Conservation (phyloP, 2,113 vertebrate genomes). For the Elachura formosa region DNA sequence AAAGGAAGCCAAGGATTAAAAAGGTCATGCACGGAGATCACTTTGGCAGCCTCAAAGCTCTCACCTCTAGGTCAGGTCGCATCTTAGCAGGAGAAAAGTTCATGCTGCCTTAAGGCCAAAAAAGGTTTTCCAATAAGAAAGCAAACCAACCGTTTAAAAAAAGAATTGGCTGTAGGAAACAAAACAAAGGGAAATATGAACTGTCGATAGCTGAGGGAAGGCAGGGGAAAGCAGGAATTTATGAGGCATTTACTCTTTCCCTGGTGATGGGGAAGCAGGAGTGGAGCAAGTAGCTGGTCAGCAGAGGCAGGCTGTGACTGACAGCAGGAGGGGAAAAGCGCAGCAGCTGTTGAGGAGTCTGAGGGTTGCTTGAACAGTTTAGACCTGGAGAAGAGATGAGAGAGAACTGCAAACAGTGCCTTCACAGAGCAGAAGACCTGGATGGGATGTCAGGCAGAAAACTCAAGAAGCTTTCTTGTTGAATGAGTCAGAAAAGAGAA, state of each 20-base stretch:
- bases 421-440: accelerated
- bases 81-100: neutral
- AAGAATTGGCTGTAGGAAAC: neutral
- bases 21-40: neutral
- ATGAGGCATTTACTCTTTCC: neutral
- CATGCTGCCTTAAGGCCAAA: neutral
- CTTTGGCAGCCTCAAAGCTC: neutral
- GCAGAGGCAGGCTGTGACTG: neutral
- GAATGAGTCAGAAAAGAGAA: neutral
- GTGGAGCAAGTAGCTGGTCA: neutral
- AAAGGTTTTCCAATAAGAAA: neutral
- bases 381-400: neutral
- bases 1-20: constrained; percentile 24
- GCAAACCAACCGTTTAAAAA: neutral
- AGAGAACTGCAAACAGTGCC: neutral
- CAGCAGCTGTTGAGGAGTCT: neutral
- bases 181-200: neutral
- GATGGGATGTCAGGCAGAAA: neutral
- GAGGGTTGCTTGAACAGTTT: neutral
- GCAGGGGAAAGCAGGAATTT: neutral
- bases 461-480: neutral
- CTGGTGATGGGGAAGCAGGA: neutral
- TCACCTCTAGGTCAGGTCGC: neutral
- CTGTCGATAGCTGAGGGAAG: neutral
- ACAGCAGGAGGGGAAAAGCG: neutral